Percentiles rank a stretch among this genome's conserved stretches.
Conservation (phyloP, 2,888 invertebrate species). For the Lypha dubia region DNA sequence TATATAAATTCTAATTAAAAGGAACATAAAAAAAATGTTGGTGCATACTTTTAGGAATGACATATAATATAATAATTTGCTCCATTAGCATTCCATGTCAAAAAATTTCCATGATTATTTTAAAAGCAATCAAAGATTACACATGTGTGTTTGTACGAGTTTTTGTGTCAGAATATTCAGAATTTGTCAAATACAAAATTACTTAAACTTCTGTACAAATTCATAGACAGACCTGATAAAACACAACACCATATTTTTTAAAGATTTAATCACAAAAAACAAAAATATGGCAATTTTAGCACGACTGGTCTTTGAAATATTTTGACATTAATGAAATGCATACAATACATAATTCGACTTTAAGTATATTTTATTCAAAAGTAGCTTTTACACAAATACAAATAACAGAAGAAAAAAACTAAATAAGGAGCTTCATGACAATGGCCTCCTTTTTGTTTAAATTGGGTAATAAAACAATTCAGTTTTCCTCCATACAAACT, state of each 20-base stretch:
- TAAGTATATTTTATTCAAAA: background rate
- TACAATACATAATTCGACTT: conserved; percentile 18
- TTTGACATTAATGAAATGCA: conserved; percentile 39
- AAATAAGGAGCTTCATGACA: conserved; percentile 48
- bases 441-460: conserved; percentile 58
- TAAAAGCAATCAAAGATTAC: too few relatives aligned
- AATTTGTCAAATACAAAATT: too few relatives aligned
- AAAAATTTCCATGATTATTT: too few relatives aligned
- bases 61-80: too few relatives aligned
- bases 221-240: background rate
- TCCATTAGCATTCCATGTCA: too few relatives aligned
- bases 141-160: too few relatives aligned
- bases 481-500: background rate
- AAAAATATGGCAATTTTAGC: conserved; percentile 29
- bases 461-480: conserved; percentile 9
- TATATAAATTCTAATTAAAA: too few relatives aligned
- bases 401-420: too few relatives aligned
- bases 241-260: background rate
- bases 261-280: background rate
- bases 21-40: background rate
- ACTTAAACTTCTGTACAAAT: background rate
- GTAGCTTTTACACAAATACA: conserved; percentile 14
- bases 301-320: conserved; percentile 21
- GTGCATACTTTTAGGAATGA: background rate
- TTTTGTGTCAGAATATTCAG: too few relatives aligned